phyloP scores from a whole-genome alignment of 2,888 invertebrate genomes.

The Nezara viridula region DNA sequence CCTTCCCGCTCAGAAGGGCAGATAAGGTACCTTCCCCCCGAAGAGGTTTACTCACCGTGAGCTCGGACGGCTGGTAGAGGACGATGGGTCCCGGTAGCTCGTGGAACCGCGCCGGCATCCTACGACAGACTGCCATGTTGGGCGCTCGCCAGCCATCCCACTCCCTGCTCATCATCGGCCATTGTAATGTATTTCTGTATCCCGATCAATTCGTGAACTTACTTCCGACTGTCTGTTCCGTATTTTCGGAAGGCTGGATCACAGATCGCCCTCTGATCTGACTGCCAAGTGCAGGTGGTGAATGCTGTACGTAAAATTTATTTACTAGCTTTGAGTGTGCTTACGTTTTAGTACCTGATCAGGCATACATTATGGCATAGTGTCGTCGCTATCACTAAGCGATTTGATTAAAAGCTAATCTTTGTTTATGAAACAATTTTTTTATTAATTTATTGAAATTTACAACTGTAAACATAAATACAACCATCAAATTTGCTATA shows the following conservation, averaged over 20 bases:
- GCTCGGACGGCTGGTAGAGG: slow-evolving; percentile 52
- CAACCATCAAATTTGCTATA: no score
- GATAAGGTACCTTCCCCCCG: background rate
- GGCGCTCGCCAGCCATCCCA: slow-evolving; percentile 11
- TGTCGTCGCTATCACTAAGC: background rate
- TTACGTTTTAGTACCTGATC: background rate
- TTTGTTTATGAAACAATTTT: background rate
- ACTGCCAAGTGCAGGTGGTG: background rate
- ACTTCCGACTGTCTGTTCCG: slow-evolving; percentile 14
- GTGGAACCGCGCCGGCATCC: slow-evolving; percentile 58
- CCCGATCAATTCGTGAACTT: background rate
- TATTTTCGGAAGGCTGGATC: background rate
- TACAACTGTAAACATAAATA: no score
- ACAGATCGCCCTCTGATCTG: background rate
- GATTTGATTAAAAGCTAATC: background rate
- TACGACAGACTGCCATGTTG: slow-evolving; percentile 52
- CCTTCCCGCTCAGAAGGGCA: background rate
- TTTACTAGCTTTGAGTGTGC: background rate
- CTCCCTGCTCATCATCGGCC: slow-evolving; percentile 22
- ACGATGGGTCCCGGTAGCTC: slow-evolving; percentile 51
- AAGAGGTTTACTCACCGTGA: slow-evolving; percentile 19
- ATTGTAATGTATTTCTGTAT: slow-evolving; percentile 31
- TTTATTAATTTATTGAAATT: no score
- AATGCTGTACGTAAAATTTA: background rate
- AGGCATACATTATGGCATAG: background rate